Evolutionary conservation across 2,888 invertebrate genomes (phyloP).

Genomic region (Cotesia congregata): DNA sequence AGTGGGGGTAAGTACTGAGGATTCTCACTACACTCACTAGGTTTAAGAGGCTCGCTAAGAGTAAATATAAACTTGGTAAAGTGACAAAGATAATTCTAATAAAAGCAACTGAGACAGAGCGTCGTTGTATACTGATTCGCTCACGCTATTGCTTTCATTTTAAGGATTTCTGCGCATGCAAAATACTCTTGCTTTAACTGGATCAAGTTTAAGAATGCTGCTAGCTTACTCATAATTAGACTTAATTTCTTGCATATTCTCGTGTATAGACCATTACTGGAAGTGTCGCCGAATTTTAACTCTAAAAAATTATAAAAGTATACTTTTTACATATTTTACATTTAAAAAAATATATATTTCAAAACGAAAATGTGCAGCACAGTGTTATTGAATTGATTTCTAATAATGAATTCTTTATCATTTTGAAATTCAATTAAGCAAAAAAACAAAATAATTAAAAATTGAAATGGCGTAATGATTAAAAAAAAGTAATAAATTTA

Average conservation of each 20-base stretch:
- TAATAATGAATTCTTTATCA: too few relatives aligned
- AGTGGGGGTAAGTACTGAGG: conserved; percentile 38
- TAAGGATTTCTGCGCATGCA: not conserved
- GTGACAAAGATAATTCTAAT: conserved; percentile 70
- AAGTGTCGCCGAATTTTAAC: not conserved
- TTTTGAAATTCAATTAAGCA: too few relatives aligned
- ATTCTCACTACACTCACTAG: conserved; percentile 43
- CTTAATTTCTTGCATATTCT: not conserved
- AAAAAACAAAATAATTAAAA: too few relatives aligned
- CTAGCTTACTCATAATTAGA: not conserved
- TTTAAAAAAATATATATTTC: too few relatives aligned
- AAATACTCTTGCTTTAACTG: not conserved
- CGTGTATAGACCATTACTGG: not conserved
- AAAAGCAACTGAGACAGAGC: conserved; percentile 64
- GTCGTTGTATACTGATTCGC: not conserved
- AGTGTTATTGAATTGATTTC: too few relatives aligned
- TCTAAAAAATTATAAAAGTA: too few relatives aligned
- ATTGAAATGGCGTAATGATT: too few relatives aligned
- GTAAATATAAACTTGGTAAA: conserved; percentile 70
- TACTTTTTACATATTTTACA: too few relatives aligned
- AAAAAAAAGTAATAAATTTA: too few relatives aligned
- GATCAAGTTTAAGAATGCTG: not conserved
- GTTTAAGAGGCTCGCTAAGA: conserved; percentile 69
- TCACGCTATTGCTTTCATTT: not conserved
- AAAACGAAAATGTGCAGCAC: too few relatives aligned